Evolutionary conservation across 2,113 vertebrate genomes (phyloP).

Genomic region (Vicugna pacos): DNA sequence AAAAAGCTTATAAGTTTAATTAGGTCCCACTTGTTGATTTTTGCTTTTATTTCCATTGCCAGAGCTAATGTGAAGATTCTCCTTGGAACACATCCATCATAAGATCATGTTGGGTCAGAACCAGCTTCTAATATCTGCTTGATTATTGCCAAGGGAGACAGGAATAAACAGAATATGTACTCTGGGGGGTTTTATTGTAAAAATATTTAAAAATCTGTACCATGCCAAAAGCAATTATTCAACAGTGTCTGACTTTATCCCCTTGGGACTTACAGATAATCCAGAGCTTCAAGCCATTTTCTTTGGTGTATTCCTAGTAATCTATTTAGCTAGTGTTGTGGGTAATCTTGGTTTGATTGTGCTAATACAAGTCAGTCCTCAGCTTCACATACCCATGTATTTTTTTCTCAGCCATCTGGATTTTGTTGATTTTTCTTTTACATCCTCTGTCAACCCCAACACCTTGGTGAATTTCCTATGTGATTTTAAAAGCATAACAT

Average conservation of each 20-base stretch:
- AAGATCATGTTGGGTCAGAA: neutral
- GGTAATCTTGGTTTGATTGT: constrained; percentile 60
- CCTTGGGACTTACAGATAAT: constrained; percentile 46
- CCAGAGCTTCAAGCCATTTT: constrained; percentile 42
- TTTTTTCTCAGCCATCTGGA: constrained; percentile 60
- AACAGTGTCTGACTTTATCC: constrained; percentile 9
- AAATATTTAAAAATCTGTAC: neutral
- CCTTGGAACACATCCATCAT: neutral
- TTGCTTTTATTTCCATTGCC: no score
- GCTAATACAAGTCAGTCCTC: constrained; percentile 20
- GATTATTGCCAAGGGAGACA: neutral
- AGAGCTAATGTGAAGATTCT: neutral
- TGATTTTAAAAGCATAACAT: neutral
- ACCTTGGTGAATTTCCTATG: constrained; percentile 35
- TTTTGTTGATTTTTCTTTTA: constrained; percentile 64
- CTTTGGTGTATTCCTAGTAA: neutral
- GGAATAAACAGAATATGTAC: neutral
- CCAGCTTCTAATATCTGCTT: neutral
- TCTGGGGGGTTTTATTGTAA: accelerated
- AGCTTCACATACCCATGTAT: constrained; percentile 68
- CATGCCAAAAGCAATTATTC: constrained; percentile 47
- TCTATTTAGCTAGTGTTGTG: constrained; percentile 26
- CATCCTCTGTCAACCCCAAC: constrained; percentile 50
- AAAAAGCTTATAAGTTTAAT: no score
- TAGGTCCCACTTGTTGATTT: no score